Evolutionary conservation across 2,797 vertebrate genomes (phyloP).

Genomic region (Brachymystax lenok): DNA sequence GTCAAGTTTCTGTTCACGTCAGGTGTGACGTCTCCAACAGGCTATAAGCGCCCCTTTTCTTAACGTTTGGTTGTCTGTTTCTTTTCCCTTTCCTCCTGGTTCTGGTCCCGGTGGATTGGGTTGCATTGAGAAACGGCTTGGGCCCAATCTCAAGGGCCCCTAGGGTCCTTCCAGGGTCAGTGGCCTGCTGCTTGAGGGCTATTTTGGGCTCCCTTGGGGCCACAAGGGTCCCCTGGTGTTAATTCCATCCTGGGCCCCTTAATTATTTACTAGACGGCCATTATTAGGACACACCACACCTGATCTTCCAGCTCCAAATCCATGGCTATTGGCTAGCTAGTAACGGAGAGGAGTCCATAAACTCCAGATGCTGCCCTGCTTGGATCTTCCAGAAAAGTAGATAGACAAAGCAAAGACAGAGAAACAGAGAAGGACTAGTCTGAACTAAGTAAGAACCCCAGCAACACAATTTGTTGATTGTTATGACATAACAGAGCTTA

Average conservation of each 20-base stretch:
- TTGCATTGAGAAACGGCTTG: slow-evolving; percentile 45
- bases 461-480: slow-evolving; percentile 68
- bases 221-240: slow-evolving; percentile 61
- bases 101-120: slow-evolving; percentile 41
- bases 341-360: slow-evolving; percentile 6
- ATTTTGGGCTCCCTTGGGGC: slow-evolving; percentile 49
- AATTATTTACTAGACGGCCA: slow-evolving; percentile 67
- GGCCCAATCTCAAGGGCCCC: not conserved
- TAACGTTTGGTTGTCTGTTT: slow-evolving; percentile 24
- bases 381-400: not conserved
- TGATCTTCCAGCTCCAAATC: slow-evolving; percentile 53
- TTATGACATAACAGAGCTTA: slow-evolving; percentile 49
- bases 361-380: not conserved
- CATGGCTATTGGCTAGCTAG: slow-evolving; percentile 19
- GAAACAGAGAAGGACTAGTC: slow-evolving; percentile 47
- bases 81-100: slow-evolving; percentile 25
- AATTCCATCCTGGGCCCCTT: slow-evolving; percentile 62
- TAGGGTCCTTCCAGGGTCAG: slow-evolving; percentile 28
- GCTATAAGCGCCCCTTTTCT: not conserved
- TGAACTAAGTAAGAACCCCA: not conserved
- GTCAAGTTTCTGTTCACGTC: slow-evolving; percentile 17
- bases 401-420: slow-evolving; percentile 16
- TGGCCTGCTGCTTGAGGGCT: slow-evolving; percentile 45
- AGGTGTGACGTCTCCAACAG: not conserved
- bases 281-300: slow-evolving; percentile 56